These are phyloP conservation scores for Limnodromus scolopaceus DNA, from an alignment of 2,797 vertebrate species.

Conservation along the genomic window DNA sequence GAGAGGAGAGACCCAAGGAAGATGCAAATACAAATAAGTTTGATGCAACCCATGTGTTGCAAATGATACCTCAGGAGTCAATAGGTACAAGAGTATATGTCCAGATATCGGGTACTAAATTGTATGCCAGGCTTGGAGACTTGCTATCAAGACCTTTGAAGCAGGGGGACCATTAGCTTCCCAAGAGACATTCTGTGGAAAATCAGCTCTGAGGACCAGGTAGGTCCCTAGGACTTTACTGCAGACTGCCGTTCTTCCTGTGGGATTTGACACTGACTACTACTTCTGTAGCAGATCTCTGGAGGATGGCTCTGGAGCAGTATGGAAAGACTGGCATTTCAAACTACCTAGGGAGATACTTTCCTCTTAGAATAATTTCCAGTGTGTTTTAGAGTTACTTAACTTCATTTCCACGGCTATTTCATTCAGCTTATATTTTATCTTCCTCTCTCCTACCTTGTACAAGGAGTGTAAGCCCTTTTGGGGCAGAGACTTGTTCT, in stretches of 20 bases:
- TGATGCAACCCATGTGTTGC: background rate
- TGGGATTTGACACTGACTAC: background rate
- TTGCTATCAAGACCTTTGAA: background rate
- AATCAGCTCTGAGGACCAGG: background rate
- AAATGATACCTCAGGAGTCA: background rate
- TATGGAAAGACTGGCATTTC: background rate
- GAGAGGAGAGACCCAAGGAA: background rate
- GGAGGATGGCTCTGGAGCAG: background rate
- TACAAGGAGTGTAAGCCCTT: background rate
- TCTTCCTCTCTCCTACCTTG: background rate
- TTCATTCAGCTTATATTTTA: background rate
- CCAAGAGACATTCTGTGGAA: background rate
- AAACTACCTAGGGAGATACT: background rate
- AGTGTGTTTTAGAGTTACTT: background rate
- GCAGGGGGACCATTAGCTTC: background rate
- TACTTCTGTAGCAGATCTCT: background rate
- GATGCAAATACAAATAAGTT: background rate
- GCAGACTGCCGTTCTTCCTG: background rate
- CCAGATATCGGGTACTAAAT: accelerated
- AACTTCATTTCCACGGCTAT: background rate
- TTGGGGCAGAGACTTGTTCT: background rate
- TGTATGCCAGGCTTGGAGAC: background rate
- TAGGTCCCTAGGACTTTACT: background rate
- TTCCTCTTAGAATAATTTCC: background rate
- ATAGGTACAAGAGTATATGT: background rate